These are phyloP conservation scores for Acronicta aceris DNA, from an alignment of 2,888 invertebrate genomes.

Conservation along the genomic window DNA sequence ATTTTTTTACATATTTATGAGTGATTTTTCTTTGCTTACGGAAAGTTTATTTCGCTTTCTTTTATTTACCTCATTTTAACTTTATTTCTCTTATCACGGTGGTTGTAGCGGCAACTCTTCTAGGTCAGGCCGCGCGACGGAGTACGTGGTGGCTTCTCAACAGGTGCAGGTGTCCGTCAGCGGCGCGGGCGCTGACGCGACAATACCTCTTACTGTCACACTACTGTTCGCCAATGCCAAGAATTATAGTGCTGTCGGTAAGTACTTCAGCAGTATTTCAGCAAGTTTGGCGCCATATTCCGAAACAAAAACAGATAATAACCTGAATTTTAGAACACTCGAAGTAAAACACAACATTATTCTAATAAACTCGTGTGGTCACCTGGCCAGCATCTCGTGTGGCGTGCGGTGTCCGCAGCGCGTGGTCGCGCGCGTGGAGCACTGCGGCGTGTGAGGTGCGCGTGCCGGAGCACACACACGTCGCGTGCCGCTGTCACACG, in stretches of 20 bases:
- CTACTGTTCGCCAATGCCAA: slow-evolving; percentile 78
- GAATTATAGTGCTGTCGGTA: slow-evolving; percentile 81
- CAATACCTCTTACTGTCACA: slow-evolving; percentile 77
- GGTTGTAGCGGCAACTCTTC: slow-evolving; percentile 72
- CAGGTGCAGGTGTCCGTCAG: slow-evolving; percentile 77
- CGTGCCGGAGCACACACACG: slow-evolving; percentile 77
- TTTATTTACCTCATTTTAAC: background rate
- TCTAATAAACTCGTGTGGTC: background rate
- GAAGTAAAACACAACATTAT: too few relatives aligned
- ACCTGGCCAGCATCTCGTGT: slow-evolving; percentile 72
- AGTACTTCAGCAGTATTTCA: too few relatives aligned
- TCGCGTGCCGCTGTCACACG: slow-evolving; percentile 78
- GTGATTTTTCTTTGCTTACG: too few relatives aligned
- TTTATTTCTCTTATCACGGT: slow-evolving; percentile 45
- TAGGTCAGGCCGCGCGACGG: slow-evolving; percentile 91
- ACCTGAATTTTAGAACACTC: too few relatives aligned
- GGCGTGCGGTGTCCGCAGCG: slow-evolving; percentile 80
- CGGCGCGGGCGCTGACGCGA: slow-evolving; percentile 73
- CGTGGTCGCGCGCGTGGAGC: slow-evolving; percentile 83
- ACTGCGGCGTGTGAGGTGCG: slow-evolving; percentile 81
- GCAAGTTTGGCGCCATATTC: slow-evolving; percentile 39
- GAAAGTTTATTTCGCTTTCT: background rate
- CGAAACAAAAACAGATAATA: too few relatives aligned
- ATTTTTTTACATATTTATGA: too few relatives aligned
- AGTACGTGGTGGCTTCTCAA: slow-evolving; percentile 91